A percentile compares a stretch with the other conserved stretches of the same genome.
Evolutionary conservation across 2,888 invertebrate species (phyloP).

Genomic region (Galerucella pusilla): DNA sequence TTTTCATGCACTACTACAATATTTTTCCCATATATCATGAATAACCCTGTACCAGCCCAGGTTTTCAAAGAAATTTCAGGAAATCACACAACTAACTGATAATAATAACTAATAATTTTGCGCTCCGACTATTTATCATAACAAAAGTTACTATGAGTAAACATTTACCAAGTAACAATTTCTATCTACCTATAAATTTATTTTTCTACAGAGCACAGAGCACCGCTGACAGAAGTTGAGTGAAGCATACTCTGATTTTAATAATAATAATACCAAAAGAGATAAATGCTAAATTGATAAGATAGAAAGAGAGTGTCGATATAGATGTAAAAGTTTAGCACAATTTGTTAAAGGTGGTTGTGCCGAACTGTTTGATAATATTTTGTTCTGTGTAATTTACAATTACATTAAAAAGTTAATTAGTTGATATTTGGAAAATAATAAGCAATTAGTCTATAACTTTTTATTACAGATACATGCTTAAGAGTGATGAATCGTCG

Average conservation of each 20-base stretch:
- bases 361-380: not conserved
- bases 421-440: not conserved
- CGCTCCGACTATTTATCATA: too few relatives aligned
- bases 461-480: not conserved
- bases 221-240: not conserved
- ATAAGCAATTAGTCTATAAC: not conserved
- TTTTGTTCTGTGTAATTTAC: not conserved
- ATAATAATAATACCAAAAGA: not conserved
- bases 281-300: not conserved
- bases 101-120: too few relatives aligned
- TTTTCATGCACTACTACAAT: too few relatives aligned
- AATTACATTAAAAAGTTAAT: not conserved
- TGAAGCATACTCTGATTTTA: constrained; percentile 6
- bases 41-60: too few relatives aligned
- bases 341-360: not conserved
- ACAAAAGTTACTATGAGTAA: too few relatives aligned
- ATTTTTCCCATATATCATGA: too few relatives aligned
- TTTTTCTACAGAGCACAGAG: not conserved
- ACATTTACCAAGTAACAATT: too few relatives aligned
- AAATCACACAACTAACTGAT: too few relatives aligned
- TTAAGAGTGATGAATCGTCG: not conserved
- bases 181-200: too few relatives aligned
- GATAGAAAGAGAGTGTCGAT: constrained; percentile 5
- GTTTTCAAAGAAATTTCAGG: too few relatives aligned
- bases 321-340: not conserved